These are phyloP conservation scores for Syrphus vitripennis DNA, from an alignment of 2,888 invertebrate species.

Conservation along the genomic window DNA sequence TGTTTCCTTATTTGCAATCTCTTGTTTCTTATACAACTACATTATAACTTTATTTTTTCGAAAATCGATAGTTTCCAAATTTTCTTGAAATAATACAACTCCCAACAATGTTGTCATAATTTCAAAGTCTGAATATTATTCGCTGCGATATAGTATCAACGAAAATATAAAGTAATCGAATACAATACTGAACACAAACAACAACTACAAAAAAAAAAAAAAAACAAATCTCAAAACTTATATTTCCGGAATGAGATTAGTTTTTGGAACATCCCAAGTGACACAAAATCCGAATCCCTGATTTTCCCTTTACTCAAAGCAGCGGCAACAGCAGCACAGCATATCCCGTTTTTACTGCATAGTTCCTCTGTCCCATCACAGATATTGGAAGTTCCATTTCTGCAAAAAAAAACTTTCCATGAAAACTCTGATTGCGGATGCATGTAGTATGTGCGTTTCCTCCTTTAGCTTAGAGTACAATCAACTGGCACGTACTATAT, in stretches of 20 bases:
- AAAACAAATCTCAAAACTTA: slow-evolving; percentile 17
- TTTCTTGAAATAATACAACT: neutral
- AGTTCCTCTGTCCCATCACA: neutral
- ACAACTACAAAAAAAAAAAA: no score
- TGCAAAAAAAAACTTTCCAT: slow-evolving; percentile 38
- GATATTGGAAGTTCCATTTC: slow-evolving; percentile 32
- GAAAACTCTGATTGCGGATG: slow-evolving; percentile 54
- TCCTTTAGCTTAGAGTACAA: slow-evolving; percentile 5
- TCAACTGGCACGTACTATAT: slow-evolving; percentile 59
- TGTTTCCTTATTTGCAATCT: neutral
- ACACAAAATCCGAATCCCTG: slow-evolving; percentile 6
- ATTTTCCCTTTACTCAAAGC: neutral
- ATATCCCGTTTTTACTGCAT: neutral
- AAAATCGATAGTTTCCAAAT: neutral
- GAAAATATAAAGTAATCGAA: neutral
- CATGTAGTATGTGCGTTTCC: slow-evolving; percentile 48
- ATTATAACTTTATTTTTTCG: no score
- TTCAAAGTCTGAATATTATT: neutral
- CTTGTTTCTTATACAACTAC: neutral
- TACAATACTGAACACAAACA: neutral
- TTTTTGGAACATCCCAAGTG: slow-evolving; percentile 27
- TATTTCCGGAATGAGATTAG: slow-evolving; percentile 23
- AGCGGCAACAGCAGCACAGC: neutral
- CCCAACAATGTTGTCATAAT: slow-evolving; percentile 1
- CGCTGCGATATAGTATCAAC: neutral